Evolutionary conservation across 2,797 vertebrate genomes (phyloP), one percentile per base, ranked within the genome.

Genomic region (Sebastes kiyomatsui): DNA sequence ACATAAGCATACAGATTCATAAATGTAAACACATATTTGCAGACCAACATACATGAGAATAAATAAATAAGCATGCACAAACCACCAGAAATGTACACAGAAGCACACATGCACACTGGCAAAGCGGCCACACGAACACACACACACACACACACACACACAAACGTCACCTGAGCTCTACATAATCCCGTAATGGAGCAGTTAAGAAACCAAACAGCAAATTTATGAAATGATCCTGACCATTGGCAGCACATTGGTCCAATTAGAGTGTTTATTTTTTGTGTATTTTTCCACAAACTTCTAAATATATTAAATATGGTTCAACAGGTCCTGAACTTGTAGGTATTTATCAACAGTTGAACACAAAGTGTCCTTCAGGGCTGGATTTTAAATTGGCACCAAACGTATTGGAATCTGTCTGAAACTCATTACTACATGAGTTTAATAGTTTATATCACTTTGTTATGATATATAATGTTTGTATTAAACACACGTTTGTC

Each of bases 141-240:
- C 59, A 25, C 25, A 33, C 32, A 35, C 54, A 59, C 59, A 33
- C 32, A 32, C 30, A 32, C 32, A 35, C 35, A 23, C 32, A 55
- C 27, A 23, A 13, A 77, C 11, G 11, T 73, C 67, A 82, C 67
- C 52, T 58, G 55, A 83, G 82, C 62, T 52, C 66, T 70, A 69
- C 75, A 59, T 91, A 86, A 85, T 81, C 72, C 83, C 58, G 67
- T 90, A 89, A 93, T 91, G 76, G 82, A 86, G 82, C 71, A 66
- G 70, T 90, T 87, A 81, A 87, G 64, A 87, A 92, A 86, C 72
- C 67, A 87, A 92, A 87, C 35, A 28, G 38, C 49, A 78, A 69
- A 84, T 90, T 79, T 85, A 69, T 87, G 70, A 83, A 92, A 85
- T 81, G 85, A 91, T 85, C 81, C 78, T 72, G 80, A 70, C 69